Evolutionary conservation across 2,113 vertebrate genomes (phyloP).

Genomic region (Tor tambroides): DNA sequence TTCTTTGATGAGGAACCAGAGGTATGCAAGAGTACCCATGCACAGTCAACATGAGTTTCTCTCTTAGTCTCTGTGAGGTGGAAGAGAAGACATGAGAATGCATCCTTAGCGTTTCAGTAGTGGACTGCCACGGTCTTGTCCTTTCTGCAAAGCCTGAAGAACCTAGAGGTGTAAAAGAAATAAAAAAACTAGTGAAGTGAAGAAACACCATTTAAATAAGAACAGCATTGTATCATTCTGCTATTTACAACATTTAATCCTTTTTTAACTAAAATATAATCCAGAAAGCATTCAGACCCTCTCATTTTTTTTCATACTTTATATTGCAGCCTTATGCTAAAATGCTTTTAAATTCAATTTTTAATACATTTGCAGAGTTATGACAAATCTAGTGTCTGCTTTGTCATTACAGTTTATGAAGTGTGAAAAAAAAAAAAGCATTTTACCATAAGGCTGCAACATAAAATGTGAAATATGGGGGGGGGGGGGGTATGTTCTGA

Average conservation of each 20-base stretch:
- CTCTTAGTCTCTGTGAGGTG: background rate
- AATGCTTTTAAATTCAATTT: too few relatives aligned
- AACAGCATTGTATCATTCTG: too few relatives aligned
- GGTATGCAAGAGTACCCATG: background rate
- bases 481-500: background rate
- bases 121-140: constrained; percentile 84
- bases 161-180: constrained; percentile 73
- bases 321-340: too few relatives aligned
- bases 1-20: background rate
- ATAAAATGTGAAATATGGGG: background rate
- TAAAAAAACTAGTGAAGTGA: background rate
- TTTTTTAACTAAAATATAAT: background rate
- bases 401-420: too few relatives aligned
- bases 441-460: background rate
- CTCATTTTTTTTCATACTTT: background rate
- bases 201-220: too few relatives aligned
- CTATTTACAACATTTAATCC: too few relatives aligned
- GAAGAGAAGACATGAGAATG: background rate
- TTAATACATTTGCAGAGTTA: too few relatives aligned
- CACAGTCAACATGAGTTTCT: constrained; percentile 14
- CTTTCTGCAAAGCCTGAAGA: constrained; percentile 87
- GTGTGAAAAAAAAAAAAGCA: too few relatives aligned
- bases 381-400: too few relatives aligned
- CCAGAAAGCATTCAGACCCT: background rate
- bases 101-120: constrained; percentile 81